Evolutionary conservation across 2,113 vertebrate genomes (phyloP), one percentile per base, ranked within the genome.

Genomic region (Marmota flaviventris): DNA sequence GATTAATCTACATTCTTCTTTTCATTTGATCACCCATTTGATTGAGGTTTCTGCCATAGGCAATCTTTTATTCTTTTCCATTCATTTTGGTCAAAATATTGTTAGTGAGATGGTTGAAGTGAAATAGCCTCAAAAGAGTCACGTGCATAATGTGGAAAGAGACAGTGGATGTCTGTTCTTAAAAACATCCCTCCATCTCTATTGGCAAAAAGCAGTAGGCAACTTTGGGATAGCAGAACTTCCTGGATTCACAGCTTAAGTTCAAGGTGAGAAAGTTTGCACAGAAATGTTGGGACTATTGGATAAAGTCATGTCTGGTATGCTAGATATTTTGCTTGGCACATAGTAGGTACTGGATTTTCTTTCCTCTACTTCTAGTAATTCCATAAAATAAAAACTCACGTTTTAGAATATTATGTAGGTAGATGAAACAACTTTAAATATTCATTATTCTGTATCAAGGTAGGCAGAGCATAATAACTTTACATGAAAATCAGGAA

Each of bases 351-450:
- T 34, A 39, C 37, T 82, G 1, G 4, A 65, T 37, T 94, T 97
- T 93, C 24, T 37, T 91, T 79, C 29, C 34, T 95, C 20, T 91
- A 27, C 22, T 93, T 29, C 29, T 93, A 67, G 7, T 2, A 90
- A 90, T 58, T 70, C 22, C 29, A 81, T 51, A 72, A 85, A 93
- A 75, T 77, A 79, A 85, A 85, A 95, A 53, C 18, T 93, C 42
- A 82, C 34, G 16, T 86, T 94, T 94, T 65, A 51, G 32, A n/a
- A 48, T 11, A 17, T 79, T 83, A 14, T 16, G 65, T 37, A n/a
- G 29, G 25, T 32, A 65, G 48, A 63, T 65, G 53, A 85, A 73
- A 79, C 39, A 67, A 48, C 27, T 92, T 92, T 89, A 51, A 93
- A 51, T 67, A 83, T 77, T 13, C 25, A 37, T 91, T 86, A 42